Percentiles rank a stretch among this genome's conserved stretches.
Evolutionary conservation across 2,888 invertebrate species (phyloP).

Genomic region (Himalopsyche tibetana): DNA sequence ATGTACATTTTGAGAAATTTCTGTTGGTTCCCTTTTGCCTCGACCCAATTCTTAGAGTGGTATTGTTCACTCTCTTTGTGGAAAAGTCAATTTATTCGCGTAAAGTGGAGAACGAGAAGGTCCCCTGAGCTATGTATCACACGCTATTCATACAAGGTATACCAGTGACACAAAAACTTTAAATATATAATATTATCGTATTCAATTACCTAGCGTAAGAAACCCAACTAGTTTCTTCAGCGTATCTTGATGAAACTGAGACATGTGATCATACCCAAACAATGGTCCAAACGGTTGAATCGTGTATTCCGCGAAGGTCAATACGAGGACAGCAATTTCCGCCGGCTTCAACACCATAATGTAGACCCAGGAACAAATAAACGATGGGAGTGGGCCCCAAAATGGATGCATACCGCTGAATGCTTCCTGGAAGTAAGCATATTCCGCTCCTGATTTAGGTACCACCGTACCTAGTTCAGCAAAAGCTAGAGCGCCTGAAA

Average conservation of each 20-base stretch:
- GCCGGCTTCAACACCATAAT: slow-evolving; percentile 85
- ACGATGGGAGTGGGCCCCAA: slow-evolving; percentile 85
- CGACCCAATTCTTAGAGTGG: too few species aligned
- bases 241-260: slow-evolving; percentile 71
- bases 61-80: too few species aligned
- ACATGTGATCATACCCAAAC: slow-evolving; percentile 71
- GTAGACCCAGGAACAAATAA: slow-evolving; percentile 87
- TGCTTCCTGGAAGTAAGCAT: slow-evolving; percentile 86
- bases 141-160: too few species aligned
- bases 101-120: too few species aligned
- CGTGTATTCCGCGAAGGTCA: slow-evolving; percentile 87
- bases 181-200: neutral
- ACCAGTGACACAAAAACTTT: too few species aligned
- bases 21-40: too few species aligned
- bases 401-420: slow-evolving; percentile 82
- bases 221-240: slow-evolving; percentile 81
- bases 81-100: too few species aligned
- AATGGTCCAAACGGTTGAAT: slow-evolving; percentile 79
- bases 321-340: slow-evolving; percentile 85
- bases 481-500: slow-evolving; percentile 85
- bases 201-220: slow-evolving; percentile 79
- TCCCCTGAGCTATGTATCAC: too few species aligned
- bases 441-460: slow-evolving; percentile 88
- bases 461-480: slow-evolving; percentile 89
- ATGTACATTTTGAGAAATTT: too few species aligned